Conservation (phyloP, 1,140 invertebrate species). For the Octopus bimaculoides region DNA sequence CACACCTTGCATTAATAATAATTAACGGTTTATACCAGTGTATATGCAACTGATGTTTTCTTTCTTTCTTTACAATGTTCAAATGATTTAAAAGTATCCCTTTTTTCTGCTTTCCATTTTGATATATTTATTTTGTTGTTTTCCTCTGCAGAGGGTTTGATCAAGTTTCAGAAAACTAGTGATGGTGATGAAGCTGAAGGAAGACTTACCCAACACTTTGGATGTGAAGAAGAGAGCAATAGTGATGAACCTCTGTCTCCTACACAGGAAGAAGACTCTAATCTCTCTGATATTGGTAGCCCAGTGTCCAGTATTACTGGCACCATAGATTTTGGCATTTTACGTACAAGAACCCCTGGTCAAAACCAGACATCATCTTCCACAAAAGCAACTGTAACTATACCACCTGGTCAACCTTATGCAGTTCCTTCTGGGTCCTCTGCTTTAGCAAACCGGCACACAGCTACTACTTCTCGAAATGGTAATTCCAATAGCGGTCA, state of each 20-base stretch:
- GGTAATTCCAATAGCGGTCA: background rate
- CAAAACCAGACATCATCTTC: conserved; percentile 11
- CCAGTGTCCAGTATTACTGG: conserved; percentile 34
- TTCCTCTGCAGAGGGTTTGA: conserved; percentile 71
- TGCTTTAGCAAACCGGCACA: background rate
- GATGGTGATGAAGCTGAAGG: conserved; percentile 81
- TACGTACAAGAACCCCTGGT: conserved; percentile 17
- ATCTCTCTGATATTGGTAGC: conserved; percentile 47
- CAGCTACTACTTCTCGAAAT: background rate
- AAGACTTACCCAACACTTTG: conserved; percentile 71
- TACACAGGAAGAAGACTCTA: conserved; percentile 45
- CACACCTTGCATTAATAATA: no score
- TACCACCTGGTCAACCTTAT: conserved; percentile 7
- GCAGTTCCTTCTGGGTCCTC: conserved; percentile 2
- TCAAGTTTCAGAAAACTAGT: conserved; percentile 87
- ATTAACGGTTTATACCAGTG: no score
- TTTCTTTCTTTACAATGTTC: no score
- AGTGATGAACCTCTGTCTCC: conserved; percentile 62
- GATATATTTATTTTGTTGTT: conserved; percentile 5
- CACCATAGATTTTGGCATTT: conserved; percentile 16
- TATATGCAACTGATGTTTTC: no score
- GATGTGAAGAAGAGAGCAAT: conserved; percentile 76
- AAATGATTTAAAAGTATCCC: no score
- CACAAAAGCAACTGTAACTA: background rate
- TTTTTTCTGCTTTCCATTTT: background rate